Base-by-base conservation (phyloP, 2,113 vertebrate species). In the Sminthopsis crassicaudata region DNA sequence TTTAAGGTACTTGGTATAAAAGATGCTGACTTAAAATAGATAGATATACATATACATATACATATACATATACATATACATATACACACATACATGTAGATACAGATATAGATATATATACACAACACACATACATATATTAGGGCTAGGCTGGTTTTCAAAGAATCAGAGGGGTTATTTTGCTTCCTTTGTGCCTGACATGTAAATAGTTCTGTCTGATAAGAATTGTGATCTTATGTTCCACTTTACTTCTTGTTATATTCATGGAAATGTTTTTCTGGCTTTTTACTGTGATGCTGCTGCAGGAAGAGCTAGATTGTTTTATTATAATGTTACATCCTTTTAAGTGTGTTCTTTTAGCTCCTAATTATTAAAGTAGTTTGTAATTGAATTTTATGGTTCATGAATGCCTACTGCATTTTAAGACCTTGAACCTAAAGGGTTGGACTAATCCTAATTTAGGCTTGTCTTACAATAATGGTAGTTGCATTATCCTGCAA, bases 341-440 rank as follows among this genome's bases (percentile, higher is more conserved):
- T 84, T 42, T 84, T 42, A 84, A 84, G 67, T 84, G n/a, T 42
- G 67, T 84, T 84, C 67, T 84, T 84, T 84, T 84, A 84, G 67
- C 67, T 84, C 67, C 67, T 84, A 84, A 84, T 84, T 84, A 84
- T 84, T 84, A 84, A 84, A 84, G 67, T 84, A 84, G 67, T 42
- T 84, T 84, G 67, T 42, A 84, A 84, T 42, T 84, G 67, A 84
- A 84, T 84, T 84, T 84, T 84, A 84, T 84, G 67, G 67, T 84
- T 42, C 67, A 84, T 42, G 67, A 84, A 84, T 84, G n/a, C 67
- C 36, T 84, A 84, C 8, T 84, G 67, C 67, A 42, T 84, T 84
- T 84, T 84, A 84, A 84, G 67, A 84, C n/a, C 67, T 84, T 84
- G 67, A 84, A 84, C 67, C 36, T 84, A 42, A 84, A 84, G 67